Conservation (phyloP, 2,888 invertebrate species). For the Heliconius ismenius region DNA sequence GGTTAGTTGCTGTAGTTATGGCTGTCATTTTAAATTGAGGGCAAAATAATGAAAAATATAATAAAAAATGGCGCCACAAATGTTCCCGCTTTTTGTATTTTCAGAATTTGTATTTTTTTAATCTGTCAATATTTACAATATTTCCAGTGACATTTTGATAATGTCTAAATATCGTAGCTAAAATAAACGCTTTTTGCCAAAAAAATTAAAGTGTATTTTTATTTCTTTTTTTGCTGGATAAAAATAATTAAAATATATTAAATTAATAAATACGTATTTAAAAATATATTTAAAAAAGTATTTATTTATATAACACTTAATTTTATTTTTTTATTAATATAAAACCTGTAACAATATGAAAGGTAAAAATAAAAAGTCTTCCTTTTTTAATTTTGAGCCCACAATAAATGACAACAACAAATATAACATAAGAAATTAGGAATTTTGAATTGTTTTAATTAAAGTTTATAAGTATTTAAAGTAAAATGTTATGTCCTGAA, state of each 20-base stretch:
- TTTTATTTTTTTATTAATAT: background rate
- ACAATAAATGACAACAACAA: slow-evolving; percentile 45
- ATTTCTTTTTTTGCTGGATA: background rate
- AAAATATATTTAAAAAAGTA: background rate
- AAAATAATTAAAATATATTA: background rate
- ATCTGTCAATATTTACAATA: too few relatives aligned
- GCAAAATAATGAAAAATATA: background rate
- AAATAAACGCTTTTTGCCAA: too few relatives aligned
- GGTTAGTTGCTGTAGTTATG: slow-evolving; percentile 49
- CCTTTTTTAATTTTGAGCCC: slow-evolving; percentile 47
- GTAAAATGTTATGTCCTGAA: slow-evolving; percentile 70
- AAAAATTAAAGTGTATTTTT: background rate
- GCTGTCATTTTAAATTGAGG: slow-evolving; percentile 27
- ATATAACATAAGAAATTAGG: slow-evolving; percentile 46
- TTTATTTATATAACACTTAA: background rate
- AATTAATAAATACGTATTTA: background rate
- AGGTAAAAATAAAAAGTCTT: slow-evolving; percentile 30
- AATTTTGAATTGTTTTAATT: slow-evolving; percentile 59
- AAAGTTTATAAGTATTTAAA: slow-evolving; percentile 53
- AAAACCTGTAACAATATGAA: background rate
- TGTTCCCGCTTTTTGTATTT: background rate
- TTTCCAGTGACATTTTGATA: background rate
- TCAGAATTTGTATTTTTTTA: background rate
- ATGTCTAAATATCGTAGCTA: background rate
- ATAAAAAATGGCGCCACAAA: slow-evolving; percentile 24